Conservation (phyloP, 1,140 invertebrate species). For the Zaprionus davidi region DNA sequence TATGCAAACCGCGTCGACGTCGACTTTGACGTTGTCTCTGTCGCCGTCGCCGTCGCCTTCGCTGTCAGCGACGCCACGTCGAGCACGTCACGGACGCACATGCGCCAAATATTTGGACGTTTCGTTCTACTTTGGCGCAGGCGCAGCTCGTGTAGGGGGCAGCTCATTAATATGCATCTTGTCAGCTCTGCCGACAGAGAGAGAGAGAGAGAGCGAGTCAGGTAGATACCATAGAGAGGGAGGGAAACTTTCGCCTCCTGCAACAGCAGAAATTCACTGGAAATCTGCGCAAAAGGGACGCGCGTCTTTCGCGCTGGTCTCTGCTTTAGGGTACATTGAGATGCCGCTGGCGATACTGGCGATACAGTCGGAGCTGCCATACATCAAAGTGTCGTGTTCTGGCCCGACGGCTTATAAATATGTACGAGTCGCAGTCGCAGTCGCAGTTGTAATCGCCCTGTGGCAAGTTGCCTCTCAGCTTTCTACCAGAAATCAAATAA, state of each 20-base stretch:
- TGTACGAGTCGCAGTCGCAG: constrained; percentile 29
- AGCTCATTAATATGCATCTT: constrained; percentile 54
- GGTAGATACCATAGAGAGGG: background rate
- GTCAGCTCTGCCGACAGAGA: constrained; percentile 19
- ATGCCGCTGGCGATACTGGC: constrained; percentile 40
- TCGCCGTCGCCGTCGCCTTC: constrained; percentile 39
- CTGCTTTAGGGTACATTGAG: constrained; percentile 4
- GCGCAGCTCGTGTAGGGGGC: constrained; percentile 17
- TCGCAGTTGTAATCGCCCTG: background rate
- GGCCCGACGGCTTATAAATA: constrained; percentile 65
- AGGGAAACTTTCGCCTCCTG: background rate
- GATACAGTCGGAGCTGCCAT: constrained; percentile 41
- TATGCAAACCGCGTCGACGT: constrained; percentile 55
- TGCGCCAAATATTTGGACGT: constrained; percentile 73
- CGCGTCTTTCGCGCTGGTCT: constrained; percentile 40
- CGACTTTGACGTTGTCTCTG: background rate
- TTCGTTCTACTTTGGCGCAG: constrained; percentile 69
- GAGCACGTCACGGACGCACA: constrained; percentile 49
- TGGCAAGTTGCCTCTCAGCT: constrained; percentile 28
- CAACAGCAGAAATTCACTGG: constrained; percentile 51
- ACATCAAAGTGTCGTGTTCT: constrained; percentile 76
- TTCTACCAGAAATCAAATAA: constrained; percentile 52
- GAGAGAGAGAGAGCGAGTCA: background rate
- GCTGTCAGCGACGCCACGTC: constrained; percentile 21
- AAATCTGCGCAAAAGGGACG: constrained; percentile 45